phyloP scores from a whole-genome alignment of 2,113 vertebrate species.

The cattle (Bos taurus) region DNA sequence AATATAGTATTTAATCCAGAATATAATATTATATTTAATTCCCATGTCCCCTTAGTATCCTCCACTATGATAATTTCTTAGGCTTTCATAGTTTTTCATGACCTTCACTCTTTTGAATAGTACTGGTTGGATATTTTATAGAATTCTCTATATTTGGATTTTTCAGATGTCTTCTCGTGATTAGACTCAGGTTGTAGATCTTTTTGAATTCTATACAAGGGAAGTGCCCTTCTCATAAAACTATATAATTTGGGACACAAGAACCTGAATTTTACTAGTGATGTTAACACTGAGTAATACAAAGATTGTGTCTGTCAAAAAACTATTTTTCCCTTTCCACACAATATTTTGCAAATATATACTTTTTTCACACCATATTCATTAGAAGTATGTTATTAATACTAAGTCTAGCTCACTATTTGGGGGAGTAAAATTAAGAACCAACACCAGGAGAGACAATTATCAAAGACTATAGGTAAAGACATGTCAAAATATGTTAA shows the following conservation, averaged over 20 bases:
- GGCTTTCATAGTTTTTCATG: neutral
- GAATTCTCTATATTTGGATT: neutral
- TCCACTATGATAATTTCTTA: neutral
- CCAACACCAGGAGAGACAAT: neutral
- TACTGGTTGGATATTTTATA: neutral
- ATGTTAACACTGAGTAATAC: neutral
- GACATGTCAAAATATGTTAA: neutral
- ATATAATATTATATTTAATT: neutral
- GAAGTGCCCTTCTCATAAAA: neutral
- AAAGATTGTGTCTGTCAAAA: neutral
- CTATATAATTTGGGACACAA: neutral
- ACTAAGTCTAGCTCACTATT: neutral
- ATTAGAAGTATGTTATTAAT: neutral
- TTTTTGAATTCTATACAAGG: neutral
- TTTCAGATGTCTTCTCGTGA: neutral
- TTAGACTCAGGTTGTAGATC: neutral
- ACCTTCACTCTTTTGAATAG: neutral
- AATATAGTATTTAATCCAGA: neutral
- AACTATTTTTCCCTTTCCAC: neutral
- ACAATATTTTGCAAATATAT: neutral
- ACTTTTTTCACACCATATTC: neutral
- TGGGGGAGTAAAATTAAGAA: neutral
- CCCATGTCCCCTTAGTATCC: neutral
- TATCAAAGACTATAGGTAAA: neutral
- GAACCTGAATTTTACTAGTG: neutral